Conservation (phyloP, 53 echinoderm and acorn worm species). For the Zoroaster sp. region DNA sequence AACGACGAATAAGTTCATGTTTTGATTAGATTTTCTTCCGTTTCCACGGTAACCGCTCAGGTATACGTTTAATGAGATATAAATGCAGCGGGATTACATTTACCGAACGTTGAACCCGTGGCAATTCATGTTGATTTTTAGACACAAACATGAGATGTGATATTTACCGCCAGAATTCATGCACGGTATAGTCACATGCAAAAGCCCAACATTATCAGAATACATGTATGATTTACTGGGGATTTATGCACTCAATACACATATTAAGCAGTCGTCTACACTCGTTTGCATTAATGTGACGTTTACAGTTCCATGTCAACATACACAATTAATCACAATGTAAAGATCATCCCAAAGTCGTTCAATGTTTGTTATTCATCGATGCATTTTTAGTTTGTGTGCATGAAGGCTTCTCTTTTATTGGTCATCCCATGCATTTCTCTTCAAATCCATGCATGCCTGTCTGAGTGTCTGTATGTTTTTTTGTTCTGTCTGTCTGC, state of each 20-base stretch:
- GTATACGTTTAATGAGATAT: conserved; percentile 11
- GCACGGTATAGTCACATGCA: background rate
- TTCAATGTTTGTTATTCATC: background rate
- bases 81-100: background rate
- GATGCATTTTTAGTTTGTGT: no score
- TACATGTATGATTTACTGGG: background rate
- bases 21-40: background rate
- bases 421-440: background rate
- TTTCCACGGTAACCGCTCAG: conserved; percentile 14
- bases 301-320: background rate
- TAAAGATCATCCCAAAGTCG: background rate
- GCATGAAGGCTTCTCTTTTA: no score
- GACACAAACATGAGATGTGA: background rate
- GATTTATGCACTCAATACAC: background rate
- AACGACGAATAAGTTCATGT: background rate
- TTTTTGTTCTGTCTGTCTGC: background rate
- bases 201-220: background rate
- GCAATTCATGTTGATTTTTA: background rate
- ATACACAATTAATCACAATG: background rate
- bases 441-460: background rate
- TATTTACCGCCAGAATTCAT: background rate
- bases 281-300: background rate
- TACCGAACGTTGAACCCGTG: conserved; percentile 21
- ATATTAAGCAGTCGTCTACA: background rate
- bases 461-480: background rate